phyloP scores from a whole-genome alignment of 2,888 invertebrate species.

The Chouioia cunea region DNA sequence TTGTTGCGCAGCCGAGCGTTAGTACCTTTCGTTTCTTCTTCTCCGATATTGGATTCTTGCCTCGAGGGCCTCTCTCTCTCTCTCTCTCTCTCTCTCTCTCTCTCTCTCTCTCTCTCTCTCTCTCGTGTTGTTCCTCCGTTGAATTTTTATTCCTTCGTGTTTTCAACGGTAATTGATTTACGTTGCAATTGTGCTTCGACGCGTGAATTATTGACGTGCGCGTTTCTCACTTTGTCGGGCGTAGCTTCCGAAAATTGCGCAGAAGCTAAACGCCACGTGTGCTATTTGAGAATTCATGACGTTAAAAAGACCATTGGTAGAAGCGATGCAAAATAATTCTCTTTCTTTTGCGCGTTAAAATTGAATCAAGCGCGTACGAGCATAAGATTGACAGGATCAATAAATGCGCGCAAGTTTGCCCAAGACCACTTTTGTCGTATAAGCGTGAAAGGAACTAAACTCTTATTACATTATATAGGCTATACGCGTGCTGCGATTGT shows the following conservation, averaged over 20 bases:
- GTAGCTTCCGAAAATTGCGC: neutral
- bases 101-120: neutral
- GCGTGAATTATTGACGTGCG: neutral
- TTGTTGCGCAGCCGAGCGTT: conserved; percentile 44
- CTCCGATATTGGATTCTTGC: conserved; percentile 41
- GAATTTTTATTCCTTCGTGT: conserved; percentile 29
- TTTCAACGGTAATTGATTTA: conserved; percentile 20
- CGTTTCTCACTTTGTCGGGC: neutral
- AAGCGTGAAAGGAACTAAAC: conserved; percentile 52
- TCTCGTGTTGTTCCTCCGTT: conserved; percentile 5
- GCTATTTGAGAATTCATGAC: too few species aligned
- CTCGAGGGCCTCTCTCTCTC: conserved; percentile 25
- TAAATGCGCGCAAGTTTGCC: conserved; percentile 62
- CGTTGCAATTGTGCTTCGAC: neutral
- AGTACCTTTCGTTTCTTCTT: conserved; percentile 31
- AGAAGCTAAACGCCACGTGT: conserved; percentile 3
- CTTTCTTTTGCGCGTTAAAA: conserved; percentile 41
- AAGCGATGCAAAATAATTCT: conserved; percentile 20
- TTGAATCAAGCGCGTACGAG: conserved; percentile 53
- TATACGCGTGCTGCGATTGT: conserved; percentile 48
- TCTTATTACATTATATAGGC: conserved; percentile 63
- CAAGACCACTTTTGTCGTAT: conserved; percentile 62
- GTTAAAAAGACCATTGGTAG: too few species aligned
- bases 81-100: neutral
- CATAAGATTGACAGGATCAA: conserved; percentile 63